A percentile compares a stretch with the other conserved stretches of the same genome.
Evolutionary conservation across 2,888 invertebrate genomes (phyloP).

Genomic region (Agrotis segetum): DNA sequence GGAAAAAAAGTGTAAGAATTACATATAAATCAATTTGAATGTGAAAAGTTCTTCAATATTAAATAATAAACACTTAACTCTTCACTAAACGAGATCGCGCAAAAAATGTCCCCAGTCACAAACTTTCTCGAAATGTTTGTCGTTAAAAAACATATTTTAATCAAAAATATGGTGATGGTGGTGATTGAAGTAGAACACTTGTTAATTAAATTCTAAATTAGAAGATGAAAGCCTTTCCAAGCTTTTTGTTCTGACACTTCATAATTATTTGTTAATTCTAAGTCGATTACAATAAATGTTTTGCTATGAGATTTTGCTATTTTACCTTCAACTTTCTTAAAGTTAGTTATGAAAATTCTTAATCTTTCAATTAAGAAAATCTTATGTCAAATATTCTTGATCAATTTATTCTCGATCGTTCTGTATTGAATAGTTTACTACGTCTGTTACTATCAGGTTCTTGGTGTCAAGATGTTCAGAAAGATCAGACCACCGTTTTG

Average conservation of each 20-base stretch:
- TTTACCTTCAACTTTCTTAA: constrained; percentile 1
- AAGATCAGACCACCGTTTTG: no score
- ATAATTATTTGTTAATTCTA: constrained; percentile 68
- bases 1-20: no score
- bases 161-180: constrained; percentile 48
- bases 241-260: constrained; percentile 73
- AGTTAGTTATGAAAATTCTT: background rate
- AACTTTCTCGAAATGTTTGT: constrained; percentile 4
- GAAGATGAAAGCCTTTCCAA: constrained; percentile 69
- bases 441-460: no score
- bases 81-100: background rate
- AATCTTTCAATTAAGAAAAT: no score
- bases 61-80: background rate
- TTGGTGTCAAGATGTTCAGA: no score
- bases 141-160: constrained; percentile 21
- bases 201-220: constrained; percentile 71
- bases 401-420: no score
- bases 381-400: no score
- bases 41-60: background rate
- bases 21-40: no score
- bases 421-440: no score
- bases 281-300: constrained; percentile 52
- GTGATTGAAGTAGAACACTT: constrained; percentile 57
- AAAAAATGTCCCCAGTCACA: background rate
- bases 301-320: constrained; percentile 1